A percentile compares a stretch with the other conserved stretches of the same genome.
Conservation (phyloP, 2,888 invertebrate genomes). For the Ametastegia equiseti region DNA sequence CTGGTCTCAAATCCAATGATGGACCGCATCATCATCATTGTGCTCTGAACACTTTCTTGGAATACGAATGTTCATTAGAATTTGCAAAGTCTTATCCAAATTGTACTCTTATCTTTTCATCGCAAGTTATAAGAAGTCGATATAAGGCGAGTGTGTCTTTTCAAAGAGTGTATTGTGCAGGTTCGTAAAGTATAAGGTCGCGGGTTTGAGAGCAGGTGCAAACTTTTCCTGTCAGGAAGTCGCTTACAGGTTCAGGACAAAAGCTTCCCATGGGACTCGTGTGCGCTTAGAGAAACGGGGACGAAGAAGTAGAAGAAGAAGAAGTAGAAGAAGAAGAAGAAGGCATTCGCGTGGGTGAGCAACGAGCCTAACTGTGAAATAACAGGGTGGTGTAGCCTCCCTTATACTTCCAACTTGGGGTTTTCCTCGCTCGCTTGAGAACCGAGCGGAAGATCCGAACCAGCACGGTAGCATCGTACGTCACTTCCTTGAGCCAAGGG, state of each 20-base stretch:
- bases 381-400: conserved; percentile 66
- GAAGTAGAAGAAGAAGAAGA: too few relatives aligned
- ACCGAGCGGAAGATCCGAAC: conserved; percentile 51
- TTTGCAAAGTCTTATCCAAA: too few relatives aligned
- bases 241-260: conserved; percentile 75
- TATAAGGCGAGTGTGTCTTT: background rate
- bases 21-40: too few relatives aligned
- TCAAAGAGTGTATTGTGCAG: background rate
- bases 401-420: background rate
- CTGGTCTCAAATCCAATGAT: too few relatives aligned
- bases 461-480: conserved; percentile 68
- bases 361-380: conserved; percentile 74
- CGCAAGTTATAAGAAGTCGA: background rate
- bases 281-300: conserved; percentile 57
- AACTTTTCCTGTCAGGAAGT: conserved; percentile 75
- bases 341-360: conserved; percentile 46
- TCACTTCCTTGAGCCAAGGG: conserved; percentile 65
- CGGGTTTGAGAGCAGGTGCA: conserved; percentile 72
- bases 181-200: conserved; percentile 22
- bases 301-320: too few relatives aligned
- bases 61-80: too few relatives aligned
- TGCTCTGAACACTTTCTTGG: too few relatives aligned
- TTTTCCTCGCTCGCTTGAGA: background rate
- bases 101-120: too few relatives aligned
- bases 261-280: conserved; percentile 74